Base-by-base conservation (phyloP, 2,797 vertebrate genomes). In the Taenioides sp. region DNA sequence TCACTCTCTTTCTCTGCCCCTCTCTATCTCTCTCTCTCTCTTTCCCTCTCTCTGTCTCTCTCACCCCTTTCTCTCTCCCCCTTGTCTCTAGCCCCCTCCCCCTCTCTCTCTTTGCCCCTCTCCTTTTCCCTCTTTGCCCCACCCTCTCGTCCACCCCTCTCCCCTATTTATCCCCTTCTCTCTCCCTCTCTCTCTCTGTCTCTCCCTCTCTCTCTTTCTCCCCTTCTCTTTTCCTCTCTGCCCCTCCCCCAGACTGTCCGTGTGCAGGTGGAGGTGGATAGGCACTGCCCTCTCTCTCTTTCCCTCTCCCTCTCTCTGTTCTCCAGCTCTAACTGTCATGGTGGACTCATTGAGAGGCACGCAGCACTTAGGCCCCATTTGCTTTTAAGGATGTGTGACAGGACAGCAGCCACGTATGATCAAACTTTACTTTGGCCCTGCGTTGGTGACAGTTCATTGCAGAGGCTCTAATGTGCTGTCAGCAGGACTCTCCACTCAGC, bases 341-440 rank as follows among this genome's bases (percentile, higher is more conserved):
- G 43, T 84, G 80, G 81, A 75, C 85, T 87, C 87, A 86, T 87
- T 91, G 84, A 75, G 88, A 89, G 88, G 90, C 82, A 79, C 66
- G 79, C 90, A 88, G 91, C 93, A 93, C 93, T 94, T 94, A 93
- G 91, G 87, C 84, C 91, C 92, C 92, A 92, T 93, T 93, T 93
- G 92, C 93, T 93, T 92, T 93, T 94, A 94, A 93, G 92, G 91
- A 91, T 92, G 93, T 94, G 92, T 93, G 93, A 93, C 92, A 93
- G 93, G 92, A 91, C 89, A 89, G 91, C 88, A 91, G 90, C 88
- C 86, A 88, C 90, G 84, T 93, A 88, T 92, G 90, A 93, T 93
- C 91, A 94, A 92, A 94, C 92, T 92, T 91, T 92, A 89, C 91
- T 91, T 91, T 92, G 85, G 80, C 84, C 82, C 81, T 86, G 89